Evolutionary conservation across 2,113 vertebrate genomes (phyloP), one percentile per base, ranked within the genome.

Genomic region (Axis porcinus): DNA sequence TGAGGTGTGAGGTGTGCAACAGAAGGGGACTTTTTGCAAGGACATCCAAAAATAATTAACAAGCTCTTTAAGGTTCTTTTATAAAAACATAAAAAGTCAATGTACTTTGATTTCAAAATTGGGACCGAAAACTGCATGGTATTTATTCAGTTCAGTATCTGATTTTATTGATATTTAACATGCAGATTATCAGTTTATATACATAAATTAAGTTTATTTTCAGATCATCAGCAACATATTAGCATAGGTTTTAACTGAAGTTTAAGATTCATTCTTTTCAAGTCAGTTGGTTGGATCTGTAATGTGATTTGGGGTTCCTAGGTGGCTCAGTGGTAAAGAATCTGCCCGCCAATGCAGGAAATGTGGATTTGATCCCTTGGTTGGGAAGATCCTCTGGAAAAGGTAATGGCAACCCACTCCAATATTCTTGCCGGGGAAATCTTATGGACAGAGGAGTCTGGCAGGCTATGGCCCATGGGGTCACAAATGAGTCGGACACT

Each of bases 31-130:
- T 91, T 21, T 92, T 70, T 50, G 7, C 30, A 88, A 96, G 19
- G 36, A n/a, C 6, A 91, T 86, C 54, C 30, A 94, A 78, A 98
- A 91, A 57, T 86, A 85, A 89, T 92, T 82, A 94, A 87, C 7
- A 90, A 88, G 33, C 4, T 62, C 43, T 14, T 92, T 74, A 40
- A 89, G 10, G 16, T 36, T 76, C 10, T 67, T 64, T 52, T 79
- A 78, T 21, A 76, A 76, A 96, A 79, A 21, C 76, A 64, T 54
- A 33, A 87, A 50, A 62, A 95, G 87, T 95, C 52, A 21, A 92
- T 52, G 82, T 52, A 96, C 5, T 55, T 83, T 58, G 21, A 50
- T 17, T 85, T 94, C 16, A 62, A 97, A 90, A 58, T 40, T 93
- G 88, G 9, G 25, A 40, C n/a, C 85, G 6, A 94, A 97, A 91